A percentile compares a stretch with the other conserved stretches of the same genome.
phyloP scores from a whole-genome alignment of 2,113 vertebrate genomes.

The Odontophorus gujanensis region DNA sequence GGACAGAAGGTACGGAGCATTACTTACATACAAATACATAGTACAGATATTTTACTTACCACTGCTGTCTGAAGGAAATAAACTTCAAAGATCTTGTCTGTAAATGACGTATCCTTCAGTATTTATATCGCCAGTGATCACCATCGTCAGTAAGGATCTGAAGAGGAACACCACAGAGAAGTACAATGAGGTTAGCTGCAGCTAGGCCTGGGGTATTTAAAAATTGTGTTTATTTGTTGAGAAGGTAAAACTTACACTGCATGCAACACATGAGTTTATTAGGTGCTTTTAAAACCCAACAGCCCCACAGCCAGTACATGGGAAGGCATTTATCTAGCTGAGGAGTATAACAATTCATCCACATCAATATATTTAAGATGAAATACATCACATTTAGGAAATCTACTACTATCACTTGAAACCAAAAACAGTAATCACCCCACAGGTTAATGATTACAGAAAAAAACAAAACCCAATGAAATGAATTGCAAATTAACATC shows the following conservation, averaged over 20 bases:
- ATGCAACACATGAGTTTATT: background rate
- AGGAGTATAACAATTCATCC: background rate
- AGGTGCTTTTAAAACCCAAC: background rate
- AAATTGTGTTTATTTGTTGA: background rate
- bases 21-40: accelerated
- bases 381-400: background rate
- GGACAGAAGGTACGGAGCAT: accelerated
- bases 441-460: background rate
- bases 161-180: background rate
- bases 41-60: conserved; percentile 44
- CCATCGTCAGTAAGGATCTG: conserved; percentile 72
- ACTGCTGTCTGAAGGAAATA: conserved; percentile 48
- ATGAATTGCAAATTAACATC: background rate
- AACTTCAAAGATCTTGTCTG: conserved; percentile 74
- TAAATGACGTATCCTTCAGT: conserved; percentile 65
- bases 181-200: background rate
- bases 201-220: background rate
- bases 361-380: background rate
- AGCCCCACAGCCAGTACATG: background rate
- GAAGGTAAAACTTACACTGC: background rate
- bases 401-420: background rate
- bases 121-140: conserved; percentile 57
- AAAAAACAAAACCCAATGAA: background rate
- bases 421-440: background rate
- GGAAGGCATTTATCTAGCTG: background rate